Conservation (phyloP, 1,140 invertebrate genomes). For the Drosophila tropicalis region DNA sequence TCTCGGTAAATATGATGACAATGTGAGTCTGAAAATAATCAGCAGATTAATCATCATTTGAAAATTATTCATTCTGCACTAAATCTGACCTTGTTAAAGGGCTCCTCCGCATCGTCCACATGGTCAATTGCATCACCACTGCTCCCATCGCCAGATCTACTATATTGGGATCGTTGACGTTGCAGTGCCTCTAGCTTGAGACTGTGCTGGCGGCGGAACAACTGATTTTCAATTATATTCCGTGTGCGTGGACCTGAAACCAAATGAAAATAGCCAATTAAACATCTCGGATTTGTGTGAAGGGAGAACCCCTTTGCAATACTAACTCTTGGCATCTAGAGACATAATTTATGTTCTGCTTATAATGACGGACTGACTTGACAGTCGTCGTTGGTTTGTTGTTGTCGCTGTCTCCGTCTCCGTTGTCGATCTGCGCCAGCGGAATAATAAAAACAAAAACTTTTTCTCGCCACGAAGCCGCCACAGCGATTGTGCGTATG, state of each 20-base stretch:
- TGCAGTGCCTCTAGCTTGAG: constrained; percentile 70
- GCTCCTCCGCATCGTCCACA: constrained; percentile 43
- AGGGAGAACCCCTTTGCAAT: background rate
- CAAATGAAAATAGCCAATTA: constrained; percentile 6
- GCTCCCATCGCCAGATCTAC: constrained; percentile 32
- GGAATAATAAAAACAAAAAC: constrained; percentile 55
- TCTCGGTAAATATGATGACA: constrained; percentile 78
- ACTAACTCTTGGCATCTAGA: constrained; percentile 74
- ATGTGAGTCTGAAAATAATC: constrained; percentile 67
- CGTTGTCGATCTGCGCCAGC: constrained; percentile 13
- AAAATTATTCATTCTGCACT: background rate
- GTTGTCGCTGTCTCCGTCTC: constrained; percentile 27
- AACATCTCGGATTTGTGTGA: background rate
- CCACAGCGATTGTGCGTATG: background rate
- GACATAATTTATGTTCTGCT: constrained; percentile 65
- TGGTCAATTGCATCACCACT: constrained; percentile 31
- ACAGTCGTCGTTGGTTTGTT: constrained; percentile 30
- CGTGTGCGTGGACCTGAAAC: constrained; percentile 71
- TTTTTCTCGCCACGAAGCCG: constrained; percentile 8
- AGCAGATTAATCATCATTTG: background rate
- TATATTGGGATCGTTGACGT: constrained; percentile 60
- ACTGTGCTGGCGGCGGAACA: constrained; percentile 76
- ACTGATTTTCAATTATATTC: constrained; percentile 78
- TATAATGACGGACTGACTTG: constrained; percentile 33
- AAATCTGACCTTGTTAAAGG: constrained; percentile 64